A percentile compares a stretch with the other conserved stretches of the same genome.
phyloP scores from a whole-genome alignment of 2,888 invertebrate genomes.

The Saturnia japonica region DNA sequence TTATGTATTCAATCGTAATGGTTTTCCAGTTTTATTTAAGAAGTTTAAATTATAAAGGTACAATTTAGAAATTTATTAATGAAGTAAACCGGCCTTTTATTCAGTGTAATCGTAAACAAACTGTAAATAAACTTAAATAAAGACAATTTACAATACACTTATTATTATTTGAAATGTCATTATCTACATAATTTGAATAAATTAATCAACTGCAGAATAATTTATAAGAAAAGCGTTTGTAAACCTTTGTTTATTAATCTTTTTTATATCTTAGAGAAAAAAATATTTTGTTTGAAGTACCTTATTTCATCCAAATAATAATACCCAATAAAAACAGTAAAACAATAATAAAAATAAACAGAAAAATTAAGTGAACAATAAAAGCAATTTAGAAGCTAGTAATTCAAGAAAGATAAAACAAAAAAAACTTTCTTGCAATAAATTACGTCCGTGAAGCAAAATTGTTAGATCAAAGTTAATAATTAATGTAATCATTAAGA shows the following conservation, averaged over 20 bases:
- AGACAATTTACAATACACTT: too few species aligned
- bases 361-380: conserved; percentile 17
- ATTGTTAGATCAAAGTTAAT: conserved; percentile 22
- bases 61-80: too few species aligned
- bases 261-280: neutral
- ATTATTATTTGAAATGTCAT: too few species aligned
- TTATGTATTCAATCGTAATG: neutral
- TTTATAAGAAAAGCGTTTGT: neutral
- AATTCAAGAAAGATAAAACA: conserved; percentile 17
- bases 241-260: too few species aligned
- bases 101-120: too few species aligned
- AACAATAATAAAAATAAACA: too few species aligned
- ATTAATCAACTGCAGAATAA: neutral
- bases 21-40: neutral
- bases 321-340: neutral
- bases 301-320: neutral
- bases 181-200: neutral
- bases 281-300: neutral
- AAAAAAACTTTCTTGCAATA: conserved; percentile 19
- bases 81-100: too few species aligned
- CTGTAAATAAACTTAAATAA: too few species aligned
- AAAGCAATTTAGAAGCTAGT: conserved; percentile 16
- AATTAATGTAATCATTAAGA: conserved; percentile 20
- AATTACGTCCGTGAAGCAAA: conserved; percentile 21
- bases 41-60: neutral